Evolutionary conservation across 2,888 invertebrate genomes (phyloP).

Genomic region (Cactoblastis cactorum): DNA sequence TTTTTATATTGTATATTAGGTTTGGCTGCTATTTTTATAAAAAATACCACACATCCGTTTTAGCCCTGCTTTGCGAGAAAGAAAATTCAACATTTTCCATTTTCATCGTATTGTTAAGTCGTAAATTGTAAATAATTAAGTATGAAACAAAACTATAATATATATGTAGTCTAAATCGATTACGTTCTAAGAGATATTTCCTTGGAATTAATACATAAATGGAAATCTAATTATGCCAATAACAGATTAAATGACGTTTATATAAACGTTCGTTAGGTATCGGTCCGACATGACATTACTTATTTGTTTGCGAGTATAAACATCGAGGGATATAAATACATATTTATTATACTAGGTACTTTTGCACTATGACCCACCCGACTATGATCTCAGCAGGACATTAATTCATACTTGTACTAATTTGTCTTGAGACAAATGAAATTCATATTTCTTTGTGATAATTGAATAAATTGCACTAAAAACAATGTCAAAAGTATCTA

Average conservation of each 20-base stretch:
- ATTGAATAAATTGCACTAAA: slow-evolving; percentile 18
- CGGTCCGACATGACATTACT: slow-evolving; percentile 18
- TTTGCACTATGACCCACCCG: slow-evolving; percentile 37
- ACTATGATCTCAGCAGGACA: slow-evolving; percentile 59
- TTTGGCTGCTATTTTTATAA: too few relatives aligned
- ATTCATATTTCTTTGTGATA: slow-evolving; percentile 37
- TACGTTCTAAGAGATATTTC: slow-evolving; percentile 21
- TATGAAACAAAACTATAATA: neutral
- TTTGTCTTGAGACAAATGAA: slow-evolving; percentile 33
- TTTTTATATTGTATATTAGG: neutral
- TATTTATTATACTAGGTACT: slow-evolving; percentile 25
- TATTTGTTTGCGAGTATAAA: slow-evolving; percentile 20
- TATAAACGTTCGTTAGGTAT: slow-evolving; percentile 19
- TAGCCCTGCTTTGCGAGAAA: too few relatives aligned
- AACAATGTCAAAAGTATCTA: too few relatives aligned
- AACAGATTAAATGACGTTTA: slow-evolving; percentile 24
- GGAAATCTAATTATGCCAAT: slow-evolving; percentile 24
- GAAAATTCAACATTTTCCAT: too few relatives aligned
- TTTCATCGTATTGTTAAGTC: too few relatives aligned
- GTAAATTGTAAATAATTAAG: too few relatives aligned
- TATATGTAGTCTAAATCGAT: slow-evolving; percentile 14
- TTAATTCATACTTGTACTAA: slow-evolving; percentile 39
- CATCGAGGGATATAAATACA: slow-evolving; percentile 18
- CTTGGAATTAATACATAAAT: slow-evolving; percentile 23
- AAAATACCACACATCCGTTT: too few relatives aligned